These are phyloP conservation scores for Brachystomella parvula DNA, from an alignment of 1,140 invertebrate species.

Conservation along the genomic window DNA sequence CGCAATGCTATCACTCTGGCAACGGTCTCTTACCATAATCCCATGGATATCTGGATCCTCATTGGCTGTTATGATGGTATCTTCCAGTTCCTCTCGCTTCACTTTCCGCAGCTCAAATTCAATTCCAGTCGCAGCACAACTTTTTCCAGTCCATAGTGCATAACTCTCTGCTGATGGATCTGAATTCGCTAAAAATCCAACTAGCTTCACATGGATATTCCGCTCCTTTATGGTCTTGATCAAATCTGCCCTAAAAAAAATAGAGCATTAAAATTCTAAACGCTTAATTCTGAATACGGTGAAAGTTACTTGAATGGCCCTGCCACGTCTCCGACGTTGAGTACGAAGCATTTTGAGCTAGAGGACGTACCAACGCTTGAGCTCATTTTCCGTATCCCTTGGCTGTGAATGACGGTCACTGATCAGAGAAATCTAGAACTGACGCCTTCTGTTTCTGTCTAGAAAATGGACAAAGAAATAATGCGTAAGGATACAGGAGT, in stretches of 20 bases:
- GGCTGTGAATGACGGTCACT: too few relatives aligned
- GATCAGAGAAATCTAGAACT: too few relatives aligned
- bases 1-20: too few relatives aligned
- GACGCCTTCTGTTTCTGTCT: too few relatives aligned
- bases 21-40: too few relatives aligned
- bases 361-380: neutral
- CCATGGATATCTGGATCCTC: constrained; percentile 25
- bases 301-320: constrained; percentile 20
- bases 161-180: constrained; percentile 30
- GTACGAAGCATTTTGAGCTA: neutral
- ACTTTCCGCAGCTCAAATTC: constrained; percentile 28
- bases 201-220: constrained; percentile 22
- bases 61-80: constrained; percentile 28
- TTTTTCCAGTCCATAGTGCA: constrained; percentile 18
- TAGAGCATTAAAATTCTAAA: neutral
- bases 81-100: constrained; percentile 26
- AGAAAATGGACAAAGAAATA: too few relatives aligned
- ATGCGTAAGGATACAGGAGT: too few relatives aligned
- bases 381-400: neutral
- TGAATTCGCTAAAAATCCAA: constrained; percentile 29
- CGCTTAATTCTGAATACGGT: neutral
- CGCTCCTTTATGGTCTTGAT: constrained; percentile 15
- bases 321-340: constrained; percentile 17
- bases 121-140: constrained; percentile 27
- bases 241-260: constrained; percentile 23